Conservation (phyloP, 2,113 vertebrate genomes). For the Geococcyx californianus region DNA sequence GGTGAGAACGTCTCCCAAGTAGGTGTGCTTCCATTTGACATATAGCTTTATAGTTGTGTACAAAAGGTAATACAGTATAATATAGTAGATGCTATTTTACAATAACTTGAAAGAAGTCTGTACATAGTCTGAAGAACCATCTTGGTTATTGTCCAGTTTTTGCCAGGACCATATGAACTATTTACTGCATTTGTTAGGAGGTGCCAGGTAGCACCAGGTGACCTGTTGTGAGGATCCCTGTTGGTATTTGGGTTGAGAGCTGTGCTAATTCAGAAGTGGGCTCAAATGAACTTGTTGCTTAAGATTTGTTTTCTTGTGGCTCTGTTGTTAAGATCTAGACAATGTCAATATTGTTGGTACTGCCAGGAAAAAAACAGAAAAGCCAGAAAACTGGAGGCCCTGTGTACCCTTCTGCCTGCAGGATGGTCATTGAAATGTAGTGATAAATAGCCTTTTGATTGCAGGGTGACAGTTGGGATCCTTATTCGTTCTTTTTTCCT, state of each 20-base stretch:
- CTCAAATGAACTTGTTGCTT: not conserved
- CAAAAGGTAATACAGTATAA: not conserved
- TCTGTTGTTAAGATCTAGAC: not conserved
- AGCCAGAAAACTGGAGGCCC: not conserved
- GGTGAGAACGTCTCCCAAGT: not conserved
- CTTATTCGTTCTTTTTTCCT: rapidly evolving
- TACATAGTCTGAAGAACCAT: not conserved
- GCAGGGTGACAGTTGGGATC: not conserved
- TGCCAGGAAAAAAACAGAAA: not conserved
- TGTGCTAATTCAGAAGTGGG: not conserved
- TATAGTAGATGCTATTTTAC: not conserved
- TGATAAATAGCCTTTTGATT: not conserved
- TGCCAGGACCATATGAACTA: not conserved
- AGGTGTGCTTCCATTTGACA: not conserved
- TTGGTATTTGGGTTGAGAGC: not conserved
- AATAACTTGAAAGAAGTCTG: not conserved
- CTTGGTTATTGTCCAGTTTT: not conserved
- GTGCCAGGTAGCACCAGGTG: not conserved
- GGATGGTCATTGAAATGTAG: not conserved
- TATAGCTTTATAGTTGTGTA: not conserved
- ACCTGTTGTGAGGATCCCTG: not conserved
- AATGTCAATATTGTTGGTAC: not conserved
- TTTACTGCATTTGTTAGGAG: not conserved
- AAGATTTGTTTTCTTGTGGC: not conserved
- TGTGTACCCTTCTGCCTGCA: not conserved